These are phyloP conservation scores for Fistularia commersonii DNA, from an alignment of 2,797 vertebrate genomes.

Conservation along the genomic window DNA sequence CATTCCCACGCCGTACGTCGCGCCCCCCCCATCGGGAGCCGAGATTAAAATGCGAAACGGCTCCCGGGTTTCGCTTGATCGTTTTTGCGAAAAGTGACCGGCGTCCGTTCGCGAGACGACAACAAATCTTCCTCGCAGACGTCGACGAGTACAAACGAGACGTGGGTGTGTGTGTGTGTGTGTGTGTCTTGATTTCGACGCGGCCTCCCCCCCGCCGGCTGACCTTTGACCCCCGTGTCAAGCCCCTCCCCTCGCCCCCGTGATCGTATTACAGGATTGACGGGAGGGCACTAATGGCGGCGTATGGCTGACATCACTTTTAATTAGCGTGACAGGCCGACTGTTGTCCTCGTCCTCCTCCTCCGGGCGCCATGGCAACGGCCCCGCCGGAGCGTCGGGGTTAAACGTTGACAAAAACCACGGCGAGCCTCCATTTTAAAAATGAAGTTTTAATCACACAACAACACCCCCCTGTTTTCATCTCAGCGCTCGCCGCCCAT, in stretches of 20 bases:
- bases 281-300: conserved; percentile 52
- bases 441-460: too few relatives aligned
- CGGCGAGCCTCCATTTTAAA: too few relatives aligned
- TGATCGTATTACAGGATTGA: conserved; percentile 48
- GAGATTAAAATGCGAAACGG: conserved; percentile 59
- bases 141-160: too few relatives aligned
- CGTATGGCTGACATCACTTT: conserved; percentile 64
- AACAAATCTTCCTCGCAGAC: too few relatives aligned
- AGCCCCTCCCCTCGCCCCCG: conserved; percentile 15
- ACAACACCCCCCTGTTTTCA: too few relatives aligned
- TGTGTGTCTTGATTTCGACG: too few relatives aligned
- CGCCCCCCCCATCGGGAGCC: conserved; percentile 18
- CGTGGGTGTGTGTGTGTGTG: too few relatives aligned
- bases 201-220: conserved; percentile 7
- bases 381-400: conserved; percentile 29
- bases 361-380: conserved; percentile 45
- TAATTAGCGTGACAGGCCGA: conserved; percentile 64
- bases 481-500: too few relatives aligned
- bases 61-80: conserved; percentile 41
- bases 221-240: conserved; percentile 55
- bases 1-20: conserved; percentile 36
- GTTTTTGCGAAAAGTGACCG: conserved; percentile 42
- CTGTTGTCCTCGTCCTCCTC: conserved; percentile 13
- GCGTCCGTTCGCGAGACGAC: too few relatives aligned
- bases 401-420: conserved; percentile 38